Evolutionary conservation across 2,797 vertebrate species (phyloP).

Genomic region (Mallotus villosus): DNA sequence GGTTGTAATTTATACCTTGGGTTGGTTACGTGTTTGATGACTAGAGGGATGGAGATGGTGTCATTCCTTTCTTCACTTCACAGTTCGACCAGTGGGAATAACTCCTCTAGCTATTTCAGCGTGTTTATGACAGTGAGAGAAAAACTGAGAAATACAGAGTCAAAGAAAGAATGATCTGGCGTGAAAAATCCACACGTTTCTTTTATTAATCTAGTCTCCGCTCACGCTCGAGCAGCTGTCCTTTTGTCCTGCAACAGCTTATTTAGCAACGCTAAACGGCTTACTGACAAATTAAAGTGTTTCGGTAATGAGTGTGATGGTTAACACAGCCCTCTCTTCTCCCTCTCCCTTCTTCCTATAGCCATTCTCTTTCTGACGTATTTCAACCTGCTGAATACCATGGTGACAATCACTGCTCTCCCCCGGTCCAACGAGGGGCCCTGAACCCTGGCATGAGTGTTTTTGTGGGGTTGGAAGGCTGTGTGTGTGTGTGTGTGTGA

Average conservation of each 20-base stretch:
- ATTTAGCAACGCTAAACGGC: constrained; percentile 68
- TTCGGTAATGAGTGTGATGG: constrained; percentile 64
- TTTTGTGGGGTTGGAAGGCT: too few relatives aligned
- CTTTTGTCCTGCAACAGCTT: constrained; percentile 59
- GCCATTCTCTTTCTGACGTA: constrained; percentile 61
- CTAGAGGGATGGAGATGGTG: background rate
- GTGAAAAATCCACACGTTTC: constrained; percentile 23
- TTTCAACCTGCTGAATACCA: constrained; percentile 58
- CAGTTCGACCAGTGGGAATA: background rate
- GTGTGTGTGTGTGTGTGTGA: too few relatives aligned
- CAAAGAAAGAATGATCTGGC: background rate
- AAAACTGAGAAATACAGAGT: background rate
- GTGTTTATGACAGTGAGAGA: background rate
- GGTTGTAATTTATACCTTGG: too few relatives aligned
- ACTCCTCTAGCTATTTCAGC: background rate
- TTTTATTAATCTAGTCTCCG: constrained; percentile 13
- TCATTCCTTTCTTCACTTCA: too few relatives aligned
- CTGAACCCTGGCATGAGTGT: constrained; percentile 50
- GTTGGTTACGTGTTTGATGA: background rate
- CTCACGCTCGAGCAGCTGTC: constrained; percentile 19
- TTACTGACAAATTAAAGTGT: constrained; percentile 72
- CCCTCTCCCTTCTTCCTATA: constrained; percentile 48
- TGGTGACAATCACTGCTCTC: constrained; percentile 62
- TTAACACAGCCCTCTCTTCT: constrained; percentile 65
- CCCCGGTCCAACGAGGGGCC: constrained; percentile 46